Percentiles rank a stretch among this genome's conserved stretches.
Evolutionary conservation across 2,888 invertebrate species (phyloP).

Genomic region (Neoascia interrupta): DNA sequence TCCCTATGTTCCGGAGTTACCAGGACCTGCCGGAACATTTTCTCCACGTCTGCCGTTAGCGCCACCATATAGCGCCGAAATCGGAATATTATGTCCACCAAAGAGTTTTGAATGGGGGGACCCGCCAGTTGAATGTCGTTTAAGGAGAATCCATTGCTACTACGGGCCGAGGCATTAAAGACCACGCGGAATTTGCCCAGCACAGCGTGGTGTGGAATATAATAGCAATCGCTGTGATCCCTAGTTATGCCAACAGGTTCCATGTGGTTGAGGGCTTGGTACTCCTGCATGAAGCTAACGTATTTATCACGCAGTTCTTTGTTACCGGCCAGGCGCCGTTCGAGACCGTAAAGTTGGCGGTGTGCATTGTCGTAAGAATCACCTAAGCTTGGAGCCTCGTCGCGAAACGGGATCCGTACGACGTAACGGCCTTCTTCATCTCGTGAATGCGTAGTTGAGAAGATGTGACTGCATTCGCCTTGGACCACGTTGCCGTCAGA

Average conservation of each 20-base stretch:
- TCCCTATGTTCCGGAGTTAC: background rate
- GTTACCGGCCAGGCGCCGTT: slow-evolving; percentile 2
- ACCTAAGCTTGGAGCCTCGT: slow-evolving; percentile 8
- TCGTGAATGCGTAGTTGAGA: slow-evolving; percentile 6
- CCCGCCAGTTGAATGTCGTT: background rate
- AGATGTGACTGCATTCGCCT: slow-evolving; percentile 18
- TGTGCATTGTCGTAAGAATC: background rate
- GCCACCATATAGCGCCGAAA: background rate
- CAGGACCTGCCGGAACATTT: background rate
- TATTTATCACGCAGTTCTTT: background rate
- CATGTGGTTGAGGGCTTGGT: background rate
- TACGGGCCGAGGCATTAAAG: background rate
- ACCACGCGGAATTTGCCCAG: slow-evolving; percentile 31
- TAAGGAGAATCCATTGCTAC: background rate
- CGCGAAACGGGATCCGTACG: slow-evolving; percentile 30
- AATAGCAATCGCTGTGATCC: slow-evolving; percentile 8
- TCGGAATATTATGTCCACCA: background rate
- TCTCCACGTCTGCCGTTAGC: background rate
- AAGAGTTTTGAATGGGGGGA: background rate
- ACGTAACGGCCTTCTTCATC: slow-evolving; percentile 12
- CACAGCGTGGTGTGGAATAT: slow-evolving; percentile 42
- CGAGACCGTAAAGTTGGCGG: slow-evolving; percentile 16
- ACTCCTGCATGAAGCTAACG: slow-evolving; percentile 26
- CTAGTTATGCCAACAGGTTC: background rate
- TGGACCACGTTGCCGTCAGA: background rate